These are phyloP conservation scores for Limnephilus rhombicus DNA, from an alignment of 2,888 invertebrate genomes.

Conservation along the genomic window DNA sequence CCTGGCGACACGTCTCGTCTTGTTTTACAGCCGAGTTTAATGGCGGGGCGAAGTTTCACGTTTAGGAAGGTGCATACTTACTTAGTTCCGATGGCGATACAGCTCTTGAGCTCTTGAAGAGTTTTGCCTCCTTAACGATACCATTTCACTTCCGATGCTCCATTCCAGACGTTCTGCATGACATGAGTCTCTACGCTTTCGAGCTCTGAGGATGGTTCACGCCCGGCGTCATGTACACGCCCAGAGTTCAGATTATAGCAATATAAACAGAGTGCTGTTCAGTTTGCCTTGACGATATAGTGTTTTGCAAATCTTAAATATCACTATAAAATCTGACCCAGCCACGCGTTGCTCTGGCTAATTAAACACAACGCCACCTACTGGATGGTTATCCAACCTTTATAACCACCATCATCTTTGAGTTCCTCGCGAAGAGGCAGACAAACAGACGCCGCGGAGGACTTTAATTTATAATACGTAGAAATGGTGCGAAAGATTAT, in stretches of 20 bases:
- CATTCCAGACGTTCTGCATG: background rate
- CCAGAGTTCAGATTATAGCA: background rate
- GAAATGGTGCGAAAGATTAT: no score
- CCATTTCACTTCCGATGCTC: background rate
- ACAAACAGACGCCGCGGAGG: no score
- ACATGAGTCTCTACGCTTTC: background rate
- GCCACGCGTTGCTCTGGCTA: no score
- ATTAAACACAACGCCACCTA: no score
- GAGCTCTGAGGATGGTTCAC: background rate
- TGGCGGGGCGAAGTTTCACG: background rate
- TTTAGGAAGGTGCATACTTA: background rate
- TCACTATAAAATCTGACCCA: no score
- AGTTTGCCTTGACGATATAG: background rate
- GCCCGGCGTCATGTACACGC: background rate
- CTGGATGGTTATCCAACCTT: no score
- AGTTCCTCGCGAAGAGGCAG: no score
- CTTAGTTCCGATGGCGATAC: background rate
- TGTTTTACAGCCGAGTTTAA: constrained; percentile 3
- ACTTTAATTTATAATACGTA: no score
- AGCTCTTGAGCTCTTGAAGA: background rate
- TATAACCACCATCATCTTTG: no score
- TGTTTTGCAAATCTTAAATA: background rate
- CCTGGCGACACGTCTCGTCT: constrained; percentile 28
- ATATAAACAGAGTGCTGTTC: background rate
- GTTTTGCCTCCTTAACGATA: background rate